Base-by-base conservation (phyloP, 1,140 invertebrate species). In the Brachionus rotundiformis region DNA sequence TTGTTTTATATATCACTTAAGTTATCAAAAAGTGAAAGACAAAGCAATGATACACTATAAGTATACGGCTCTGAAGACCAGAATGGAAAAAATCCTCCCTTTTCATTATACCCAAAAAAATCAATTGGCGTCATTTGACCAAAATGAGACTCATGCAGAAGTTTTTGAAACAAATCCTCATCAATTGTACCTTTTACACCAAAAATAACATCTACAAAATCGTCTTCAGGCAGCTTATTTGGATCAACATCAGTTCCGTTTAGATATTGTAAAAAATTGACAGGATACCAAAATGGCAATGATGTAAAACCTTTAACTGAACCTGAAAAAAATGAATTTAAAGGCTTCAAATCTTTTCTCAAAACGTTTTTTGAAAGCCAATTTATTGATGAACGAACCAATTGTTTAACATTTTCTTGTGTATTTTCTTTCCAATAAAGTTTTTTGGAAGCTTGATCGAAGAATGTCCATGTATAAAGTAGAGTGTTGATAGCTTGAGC, bases 301-400 rank as follows among this genome's bases (percentile, higher is more conserved):
- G 84, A 84, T n/a, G 81, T 83, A 23, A 68, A 82, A 4, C 85
- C 84, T 83, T 85, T 85, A 7, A 84, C 83, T 8, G 84, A 85
- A 7, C 85, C 85, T 4, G 86, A 87, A 82, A 86, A 87, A 81
- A 87, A 87, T 41, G 85, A 83, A 49, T 87, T 87, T 83, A 84
- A 86, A 7, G 85, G 84, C 80, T 86, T 84, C 41, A 84, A 86
- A 2, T 84, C 83, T 6, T 83, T 82, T 27, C 71, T 77, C 0
- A 86, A 81, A 11, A 84, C 82, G 59, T 85, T 83, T 7, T 82
- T 59, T 13, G 81, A 61, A 16, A 87, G 49, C 82, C 84, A 87
- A 3, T 19, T 79, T 2, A 84, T 83, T 13, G 82, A 71, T 36
- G 83, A 83, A 6, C 79, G 33, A 11, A 85, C 81, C 0, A 84